Percentiles rank a stretch among this genome's conserved stretches.
phyloP scores from a whole-genome alignment of 2,797 vertebrate species.

The Rhabdophis nuchalis region DNA sequence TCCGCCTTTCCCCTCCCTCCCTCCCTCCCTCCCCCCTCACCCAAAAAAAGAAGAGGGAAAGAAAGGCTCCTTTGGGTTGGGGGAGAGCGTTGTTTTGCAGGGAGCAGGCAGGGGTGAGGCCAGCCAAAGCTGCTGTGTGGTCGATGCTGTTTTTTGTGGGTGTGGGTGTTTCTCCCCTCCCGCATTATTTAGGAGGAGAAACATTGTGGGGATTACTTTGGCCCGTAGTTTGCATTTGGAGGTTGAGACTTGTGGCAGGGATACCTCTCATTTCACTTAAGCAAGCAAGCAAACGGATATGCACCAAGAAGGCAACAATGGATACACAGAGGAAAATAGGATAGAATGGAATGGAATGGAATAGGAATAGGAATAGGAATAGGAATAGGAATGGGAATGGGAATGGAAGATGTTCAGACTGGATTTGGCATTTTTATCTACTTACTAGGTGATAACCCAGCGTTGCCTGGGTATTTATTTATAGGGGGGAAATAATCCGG shows the following conservation, averaged over 20 bases:
- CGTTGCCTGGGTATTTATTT: no score
- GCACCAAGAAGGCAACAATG: not conserved
- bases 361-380: no score
- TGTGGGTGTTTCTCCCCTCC: no score
- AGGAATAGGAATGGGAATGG: no score
- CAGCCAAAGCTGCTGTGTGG: not conserved
- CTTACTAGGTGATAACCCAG: no score
- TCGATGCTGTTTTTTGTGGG: not conserved
- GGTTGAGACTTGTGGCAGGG: not conserved
- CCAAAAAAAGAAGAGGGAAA: not conserved
- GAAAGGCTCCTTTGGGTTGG: slow-evolving; percentile 39
- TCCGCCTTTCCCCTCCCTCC: not conserved
- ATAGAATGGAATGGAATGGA: no score
- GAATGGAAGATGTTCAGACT: no score
- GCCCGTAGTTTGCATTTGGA: slow-evolving; percentile 4
- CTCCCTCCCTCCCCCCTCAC: not conserved
- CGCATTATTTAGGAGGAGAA: not conserved
- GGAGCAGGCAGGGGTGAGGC: not conserved
- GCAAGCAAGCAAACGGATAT: not conserved
- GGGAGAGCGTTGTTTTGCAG: slow-evolving; percentile 24
- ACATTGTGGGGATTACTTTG: not conserved
- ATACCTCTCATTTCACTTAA: slow-evolving; percentile 36
- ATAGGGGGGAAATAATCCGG: no score
- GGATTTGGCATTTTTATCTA: no score
- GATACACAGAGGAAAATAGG: not conserved